Conservation (phyloP, 2,797 vertebrate genomes). For the Chelon auratus region DNA sequence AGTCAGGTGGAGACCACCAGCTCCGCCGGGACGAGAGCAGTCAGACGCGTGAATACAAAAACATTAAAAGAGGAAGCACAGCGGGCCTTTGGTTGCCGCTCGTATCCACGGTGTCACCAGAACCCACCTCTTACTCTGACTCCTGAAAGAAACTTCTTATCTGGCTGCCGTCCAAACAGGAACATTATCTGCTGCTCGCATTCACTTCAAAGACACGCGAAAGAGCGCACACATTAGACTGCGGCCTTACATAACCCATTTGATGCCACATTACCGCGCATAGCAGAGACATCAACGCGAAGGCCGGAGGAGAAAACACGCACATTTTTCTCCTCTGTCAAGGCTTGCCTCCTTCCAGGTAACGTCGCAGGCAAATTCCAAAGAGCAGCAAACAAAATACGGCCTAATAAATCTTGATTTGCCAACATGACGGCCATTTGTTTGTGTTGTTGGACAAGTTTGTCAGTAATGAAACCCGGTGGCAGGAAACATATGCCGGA, state of each 20-base stretch:
- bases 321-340: slow-evolving; percentile 22
- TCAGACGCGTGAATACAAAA: slow-evolving; percentile 45
- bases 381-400: slow-evolving; percentile 51
- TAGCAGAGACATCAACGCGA: slow-evolving; percentile 30
- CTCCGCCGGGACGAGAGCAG: slow-evolving; percentile 31
- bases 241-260: slow-evolving; percentile 53
- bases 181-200: slow-evolving; percentile 61
- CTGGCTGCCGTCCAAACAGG: slow-evolving; percentile 55
- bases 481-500: slow-evolving; percentile 70
- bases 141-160: slow-evolving; percentile 52
- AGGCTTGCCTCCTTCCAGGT: slow-evolving; percentile 43
- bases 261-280: slow-evolving; percentile 65
- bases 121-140: slow-evolving; percentile 25
- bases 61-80: slow-evolving; percentile 16
- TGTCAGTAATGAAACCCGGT: slow-evolving; percentile 75
- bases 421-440: slow-evolving; percentile 60
- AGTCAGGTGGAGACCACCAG: slow-evolving; percentile 46
- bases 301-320: slow-evolving; percentile 7
- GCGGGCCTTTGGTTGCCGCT: slow-evolving; percentile 23
- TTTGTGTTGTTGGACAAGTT: slow-evolving; percentile 61
- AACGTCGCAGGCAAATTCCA: slow-evolving; percentile 42
- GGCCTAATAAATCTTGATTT: slow-evolving; percentile 80
- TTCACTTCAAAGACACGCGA: slow-evolving; percentile 69
- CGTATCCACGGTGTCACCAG: slow-evolving; percentile 24
- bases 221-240: slow-evolving; percentile 48